phyloP scores from a whole-genome alignment of 2,888 invertebrate species.

The Glyphotaelius pellucidus region DNA sequence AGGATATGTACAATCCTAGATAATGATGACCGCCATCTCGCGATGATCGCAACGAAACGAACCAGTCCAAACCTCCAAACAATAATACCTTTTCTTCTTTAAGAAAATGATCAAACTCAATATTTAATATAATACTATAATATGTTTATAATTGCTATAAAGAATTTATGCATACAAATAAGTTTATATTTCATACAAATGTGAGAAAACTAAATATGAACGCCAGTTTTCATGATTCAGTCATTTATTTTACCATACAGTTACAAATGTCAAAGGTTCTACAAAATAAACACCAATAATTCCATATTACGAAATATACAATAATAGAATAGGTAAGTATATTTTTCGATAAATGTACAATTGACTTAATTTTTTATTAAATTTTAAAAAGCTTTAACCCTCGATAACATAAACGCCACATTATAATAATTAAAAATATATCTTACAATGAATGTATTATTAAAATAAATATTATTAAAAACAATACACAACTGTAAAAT shows the following conservation, averaged over 20 bases:
- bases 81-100: no score
- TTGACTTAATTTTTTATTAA: conserved; percentile 47
- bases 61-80: no score
- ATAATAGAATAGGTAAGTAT: conserved; percentile 30
- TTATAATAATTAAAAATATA: conserved; percentile 16
- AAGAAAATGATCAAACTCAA: no score
- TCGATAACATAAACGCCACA: neutral
- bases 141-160: neutral
- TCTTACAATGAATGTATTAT: neutral
- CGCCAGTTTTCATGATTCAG: conserved; percentile 35
- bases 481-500: neutral
- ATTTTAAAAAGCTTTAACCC: conserved; percentile 22
- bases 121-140: no score
- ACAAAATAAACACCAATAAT: conserved; percentile 51
- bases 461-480: neutral
- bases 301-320: conserved; percentile 34
- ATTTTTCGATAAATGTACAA: conserved; percentile 50
- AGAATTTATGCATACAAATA: neutral
- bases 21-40: no score
- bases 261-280: conserved; percentile 41
- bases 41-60: no score
- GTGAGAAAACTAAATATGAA: neutral
- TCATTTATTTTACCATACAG: conserved; percentile 54
- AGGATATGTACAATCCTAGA: no score
- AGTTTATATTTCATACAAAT: neutral